Evolutionary conservation across 2,113 vertebrate genomes (phyloP), one percentile per base, ranked within the genome.

Genomic region (Phainopepla nitens): DNA sequence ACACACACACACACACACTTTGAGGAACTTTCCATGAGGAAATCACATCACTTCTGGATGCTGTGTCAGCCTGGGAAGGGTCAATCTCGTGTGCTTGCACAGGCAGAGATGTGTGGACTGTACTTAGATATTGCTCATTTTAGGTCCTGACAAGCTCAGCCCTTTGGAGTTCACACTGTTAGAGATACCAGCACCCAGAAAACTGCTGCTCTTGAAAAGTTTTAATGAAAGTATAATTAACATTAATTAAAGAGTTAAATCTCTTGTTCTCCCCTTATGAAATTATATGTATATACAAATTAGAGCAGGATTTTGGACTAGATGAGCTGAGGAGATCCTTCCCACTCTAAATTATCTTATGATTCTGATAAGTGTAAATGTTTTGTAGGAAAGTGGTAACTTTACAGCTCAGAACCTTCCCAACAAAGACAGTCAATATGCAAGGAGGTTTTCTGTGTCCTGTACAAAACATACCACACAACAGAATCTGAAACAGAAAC

Each of bases 201-300:
- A 56, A 77, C 31, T 54, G 21, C 14, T 95, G 33, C 65, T 96
- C 94, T 95, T 92, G 65, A 92, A 95, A 94, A 92, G 41, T 91
- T 84, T 60, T 82, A 89, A 87, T 94, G 69, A 36, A 84, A 87
- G 21, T 53, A 14, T 87, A 94, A 95, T 69, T 94, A 96, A 90
- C n/a, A 76, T 13, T 41, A 71, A 51, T 42, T 45, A 9, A 53
- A 65, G 8, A 45, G 33, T 29, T 68, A 28, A 66, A 77, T 73
- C 50, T 83, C 87, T 80, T 80, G 49, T 62, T 95, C 39, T 86
- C 76, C 39, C 14, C 47, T 19, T 39, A 53, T n/a, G 31, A 64
- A 90, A 62, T 82, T 76, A 71, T 39, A 72, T 6, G 12, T 77
- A 81, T 45, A 88, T 31, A 25, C 12, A 31, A n/a, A 79, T 42